A percentile compares a stretch with the other conserved stretches of the same genome.
Evolutionary conservation across 2,888 invertebrate genomes (phyloP).

Genomic region (Mycalesis mineus): DNA sequence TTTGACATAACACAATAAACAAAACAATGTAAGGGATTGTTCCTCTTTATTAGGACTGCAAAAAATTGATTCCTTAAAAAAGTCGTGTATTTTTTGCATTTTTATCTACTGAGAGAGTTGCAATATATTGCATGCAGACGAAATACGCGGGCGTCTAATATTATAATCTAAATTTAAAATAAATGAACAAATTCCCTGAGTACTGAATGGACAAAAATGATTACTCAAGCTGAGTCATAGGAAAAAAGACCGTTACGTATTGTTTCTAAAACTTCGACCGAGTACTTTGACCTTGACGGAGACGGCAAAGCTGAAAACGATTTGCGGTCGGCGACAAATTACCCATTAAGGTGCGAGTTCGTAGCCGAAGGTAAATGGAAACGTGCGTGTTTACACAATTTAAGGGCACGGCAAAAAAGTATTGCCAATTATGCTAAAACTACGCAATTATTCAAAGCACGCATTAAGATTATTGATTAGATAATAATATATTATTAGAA

Average conservation of each 20-base stretch:
- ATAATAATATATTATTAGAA: not conserved
- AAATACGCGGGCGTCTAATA: too few species aligned
- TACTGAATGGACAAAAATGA: slow-evolving; percentile 13
- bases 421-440: not conserved
- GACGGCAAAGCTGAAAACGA: slow-evolving; percentile 2
- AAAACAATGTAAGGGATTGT: too few species aligned
- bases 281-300: slow-evolving; percentile 14
- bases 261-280: slow-evolving; percentile 18
- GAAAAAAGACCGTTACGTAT: slow-evolving; percentile 20
- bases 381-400: not conserved
- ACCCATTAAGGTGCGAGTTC: not conserved
- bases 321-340: not conserved
- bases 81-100: too few species aligned
- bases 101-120: too few species aligned
- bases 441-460: not conserved
- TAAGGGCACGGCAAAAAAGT: not conserved
- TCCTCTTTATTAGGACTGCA: too few species aligned
- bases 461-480: not conserved
- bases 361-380: not conserved
- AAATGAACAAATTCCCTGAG: not conserved
- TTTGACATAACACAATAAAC: too few species aligned
- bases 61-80: too few species aligned
- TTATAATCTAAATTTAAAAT: too few species aligned
- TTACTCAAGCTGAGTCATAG: slow-evolving; percentile 18
- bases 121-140: too few species aligned